Evolutionary conservation across 2,888 invertebrate species (phyloP).

Genomic region (Acronicta leporina): DNA sequence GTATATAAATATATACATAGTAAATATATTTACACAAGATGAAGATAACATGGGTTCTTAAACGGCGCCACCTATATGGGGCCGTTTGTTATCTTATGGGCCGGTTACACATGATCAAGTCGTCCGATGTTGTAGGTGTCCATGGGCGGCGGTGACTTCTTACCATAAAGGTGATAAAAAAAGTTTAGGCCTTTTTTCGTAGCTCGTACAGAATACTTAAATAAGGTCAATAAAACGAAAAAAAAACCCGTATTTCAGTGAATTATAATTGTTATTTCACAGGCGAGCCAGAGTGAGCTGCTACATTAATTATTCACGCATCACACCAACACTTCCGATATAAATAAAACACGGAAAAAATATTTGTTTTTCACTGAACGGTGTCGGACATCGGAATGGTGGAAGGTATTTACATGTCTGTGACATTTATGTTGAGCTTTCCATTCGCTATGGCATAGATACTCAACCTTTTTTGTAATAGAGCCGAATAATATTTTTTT

Average conservation of each 20-base stretch:
- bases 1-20: too few species aligned
- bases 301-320: conserved; percentile 49
- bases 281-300: conserved; percentile 22
- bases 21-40: too few species aligned
- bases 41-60: too few species aligned
- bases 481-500: too few species aligned
- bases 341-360: conserved; percentile 46
- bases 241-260: conserved; percentile 29
- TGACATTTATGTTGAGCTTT: conserved; percentile 34
- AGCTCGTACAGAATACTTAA: not conserved
- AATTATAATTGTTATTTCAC: conserved; percentile 39
- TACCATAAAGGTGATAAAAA: too few species aligned
- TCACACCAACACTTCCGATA: conserved; percentile 39
- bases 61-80: too few species aligned
- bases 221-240: conserved; percentile 2
- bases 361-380: conserved; percentile 41
- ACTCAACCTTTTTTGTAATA: conserved; percentile 16
- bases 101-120: too few species aligned
- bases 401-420: conserved; percentile 33
- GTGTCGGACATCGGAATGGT: conserved; percentile 19
- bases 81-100: too few species aligned
- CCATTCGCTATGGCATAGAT: conserved; percentile 16
- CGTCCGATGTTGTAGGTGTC: too few species aligned
- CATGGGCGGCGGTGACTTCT: too few species aligned
- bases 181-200: too few species aligned